Conservation (phyloP, 30 jellyfish, hydroid and myxozoan genomes). For the Pseudorhiza aurosa region DNA sequence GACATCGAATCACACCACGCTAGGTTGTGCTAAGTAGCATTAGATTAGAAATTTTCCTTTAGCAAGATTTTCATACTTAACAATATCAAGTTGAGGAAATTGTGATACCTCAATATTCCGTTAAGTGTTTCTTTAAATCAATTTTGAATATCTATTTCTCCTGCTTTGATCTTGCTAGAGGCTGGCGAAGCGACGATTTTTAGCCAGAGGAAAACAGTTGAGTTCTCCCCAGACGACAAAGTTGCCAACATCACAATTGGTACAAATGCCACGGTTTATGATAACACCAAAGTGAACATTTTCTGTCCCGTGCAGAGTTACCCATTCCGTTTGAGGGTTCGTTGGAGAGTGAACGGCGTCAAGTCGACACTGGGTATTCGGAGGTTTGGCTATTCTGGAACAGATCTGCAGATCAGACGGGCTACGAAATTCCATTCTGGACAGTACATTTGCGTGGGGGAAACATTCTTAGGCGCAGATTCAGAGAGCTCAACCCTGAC, state of each 20-base stretch:
- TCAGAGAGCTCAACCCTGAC: slow-evolving; percentile 40
- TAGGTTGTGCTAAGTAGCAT: too few species aligned
- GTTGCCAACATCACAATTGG: slow-evolving; percentile 75
- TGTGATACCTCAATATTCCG: too few species aligned
- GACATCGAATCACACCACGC: too few species aligned
- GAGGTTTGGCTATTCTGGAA: slow-evolving; percentile 43
- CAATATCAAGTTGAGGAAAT: too few species aligned
- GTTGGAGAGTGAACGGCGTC: slow-evolving; percentile 59
- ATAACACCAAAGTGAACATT: slow-evolving; percentile 51
- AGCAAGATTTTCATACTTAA: too few species aligned
- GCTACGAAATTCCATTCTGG: slow-evolving; percentile 53
- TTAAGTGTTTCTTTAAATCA: too few species aligned
- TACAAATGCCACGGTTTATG: slow-evolving; percentile 76
- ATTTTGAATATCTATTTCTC: too few species aligned
- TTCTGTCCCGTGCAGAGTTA: slow-evolving; percentile 72
- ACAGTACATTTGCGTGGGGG: slow-evolving; percentile 46
- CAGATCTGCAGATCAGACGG: slow-evolving; percentile 42
- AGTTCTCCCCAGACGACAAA: slow-evolving; percentile 34
- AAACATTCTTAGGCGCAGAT: slow-evolving; percentile 62
- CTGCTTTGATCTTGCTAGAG: slow-evolving; percentile 28
- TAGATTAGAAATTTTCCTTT: too few species aligned
- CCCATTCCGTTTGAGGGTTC: slow-evolving; percentile 38
- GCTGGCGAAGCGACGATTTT: slow-evolving; percentile 86
- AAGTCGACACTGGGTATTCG: slow-evolving; percentile 33
- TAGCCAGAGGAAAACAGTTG: slow-evolving; percentile 44